These are phyloP conservation scores for Pardosa pseudoannulata DNA, from an alignment of 2,888 invertebrate species.

Conservation along the genomic window DNA sequence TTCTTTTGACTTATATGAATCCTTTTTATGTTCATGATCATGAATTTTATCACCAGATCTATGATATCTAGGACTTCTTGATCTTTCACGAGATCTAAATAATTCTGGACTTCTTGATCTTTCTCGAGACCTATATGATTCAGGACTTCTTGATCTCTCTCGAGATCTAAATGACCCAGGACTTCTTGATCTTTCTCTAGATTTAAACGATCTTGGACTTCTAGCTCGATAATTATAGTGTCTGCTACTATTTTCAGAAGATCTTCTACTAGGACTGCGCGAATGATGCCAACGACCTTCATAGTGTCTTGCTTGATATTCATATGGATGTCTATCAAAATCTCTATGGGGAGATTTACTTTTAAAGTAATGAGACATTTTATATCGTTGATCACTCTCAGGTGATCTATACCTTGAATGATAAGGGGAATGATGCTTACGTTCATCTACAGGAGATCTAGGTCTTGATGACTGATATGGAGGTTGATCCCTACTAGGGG, in stretches of 20 bases:
- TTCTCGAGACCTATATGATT: background rate
- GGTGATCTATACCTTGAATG: background rate
- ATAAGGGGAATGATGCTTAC: background rate
- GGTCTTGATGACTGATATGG: background rate
- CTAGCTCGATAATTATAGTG: background rate
- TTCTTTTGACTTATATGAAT: background rate
- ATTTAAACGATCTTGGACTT: background rate
- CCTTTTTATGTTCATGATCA: background rate
- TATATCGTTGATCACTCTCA: background rate
- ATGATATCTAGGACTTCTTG: background rate
- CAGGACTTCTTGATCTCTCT: constrained; percentile 2
- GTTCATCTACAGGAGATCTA: background rate
- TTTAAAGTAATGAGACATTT: no score
- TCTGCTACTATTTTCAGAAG: background rate
- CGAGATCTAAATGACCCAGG: background rate
- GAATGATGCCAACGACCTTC: background rate
- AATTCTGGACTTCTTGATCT: background rate
- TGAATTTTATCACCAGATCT: background rate
- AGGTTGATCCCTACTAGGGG: no score
- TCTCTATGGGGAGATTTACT: background rate
- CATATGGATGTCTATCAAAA: background rate
- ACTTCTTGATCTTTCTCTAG: background rate
- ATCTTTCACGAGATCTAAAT: background rate
- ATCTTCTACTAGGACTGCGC: background rate
- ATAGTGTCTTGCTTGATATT: background rate